Percentiles rank a stretch among this genome's conserved stretches.
These are phyloP conservation scores for Leptinotarsa rubiginosa DNA, from an alignment of 2,888 invertebrate species.

Conservation along the genomic window DNA sequence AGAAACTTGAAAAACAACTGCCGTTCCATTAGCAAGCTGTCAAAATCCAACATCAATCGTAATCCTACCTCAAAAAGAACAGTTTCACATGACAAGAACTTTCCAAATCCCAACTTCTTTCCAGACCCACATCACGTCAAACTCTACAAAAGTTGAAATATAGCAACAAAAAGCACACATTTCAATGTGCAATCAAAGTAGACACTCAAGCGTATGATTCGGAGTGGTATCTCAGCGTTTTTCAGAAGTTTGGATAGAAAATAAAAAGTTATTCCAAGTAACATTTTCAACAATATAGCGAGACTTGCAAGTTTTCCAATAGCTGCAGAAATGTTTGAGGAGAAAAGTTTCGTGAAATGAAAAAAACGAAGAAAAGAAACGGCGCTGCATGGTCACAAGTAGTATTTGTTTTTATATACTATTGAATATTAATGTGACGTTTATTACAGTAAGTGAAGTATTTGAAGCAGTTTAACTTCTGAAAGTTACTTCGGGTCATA, in stretches of 20 bases:
- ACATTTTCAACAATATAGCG: slow-evolving; percentile 36
- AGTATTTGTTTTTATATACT: not conserved
- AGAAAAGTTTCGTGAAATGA: slow-evolving; percentile 28
- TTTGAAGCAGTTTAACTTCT: too few relatives aligned
- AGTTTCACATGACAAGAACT: not conserved
- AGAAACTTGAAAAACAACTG: not conserved
- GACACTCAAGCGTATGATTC: slow-evolving; percentile 30
- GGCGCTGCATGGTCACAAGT: not conserved
- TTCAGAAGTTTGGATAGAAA: slow-evolving; percentile 36
- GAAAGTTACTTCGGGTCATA: too few relatives aligned
- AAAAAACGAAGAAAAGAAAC: slow-evolving; percentile 22
- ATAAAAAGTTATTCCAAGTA: slow-evolving; percentile 35
- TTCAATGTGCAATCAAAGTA: slow-evolving; percentile 29
- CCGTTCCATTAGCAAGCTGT: not conserved
- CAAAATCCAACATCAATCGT: not conserved
- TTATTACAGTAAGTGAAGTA: too few relatives aligned
- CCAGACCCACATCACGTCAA: slow-evolving; percentile 14
- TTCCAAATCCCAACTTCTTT: not conserved
- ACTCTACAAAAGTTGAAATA: slow-evolving; percentile 8
- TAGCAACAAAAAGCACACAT: slow-evolving; percentile 14
- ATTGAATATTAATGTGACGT: too few relatives aligned
- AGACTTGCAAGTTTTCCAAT: slow-evolving; percentile 30
- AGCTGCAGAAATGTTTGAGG: slow-evolving; percentile 28
- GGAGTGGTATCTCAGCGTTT: slow-evolving; percentile 27
- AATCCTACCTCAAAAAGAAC: not conserved